A percentile compares a stretch with the other conserved stretches of the same genome.
phyloP scores from a whole-genome alignment of 2,888 invertebrate genomes.

The Pyrochroa serraticornis region DNA sequence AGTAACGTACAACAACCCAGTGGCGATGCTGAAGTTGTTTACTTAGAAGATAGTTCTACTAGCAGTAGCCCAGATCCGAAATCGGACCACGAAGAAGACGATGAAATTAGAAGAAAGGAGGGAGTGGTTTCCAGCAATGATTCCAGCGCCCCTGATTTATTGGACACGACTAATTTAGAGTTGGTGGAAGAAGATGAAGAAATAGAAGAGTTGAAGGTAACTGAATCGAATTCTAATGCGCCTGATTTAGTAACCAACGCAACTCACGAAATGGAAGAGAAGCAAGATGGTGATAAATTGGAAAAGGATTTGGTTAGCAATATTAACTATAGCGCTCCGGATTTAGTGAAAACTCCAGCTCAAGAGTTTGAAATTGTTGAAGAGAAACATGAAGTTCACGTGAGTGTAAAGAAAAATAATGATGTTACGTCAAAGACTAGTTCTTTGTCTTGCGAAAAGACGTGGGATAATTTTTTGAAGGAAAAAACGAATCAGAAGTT shows the following conservation, averaged over 20 bases:
- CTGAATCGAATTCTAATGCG: constrained; percentile 2
- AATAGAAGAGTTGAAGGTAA: not conserved
- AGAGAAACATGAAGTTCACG: not conserved
- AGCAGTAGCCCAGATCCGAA: constrained; percentile 62
- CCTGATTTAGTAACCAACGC: not conserved
- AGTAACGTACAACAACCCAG: constrained; percentile 46
- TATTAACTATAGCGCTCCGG: constrained; percentile 5
- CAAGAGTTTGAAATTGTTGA: not conserved
- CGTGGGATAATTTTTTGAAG: not conserved
- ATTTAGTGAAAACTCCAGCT: constrained; percentile 1
- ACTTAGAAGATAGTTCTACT: constrained; percentile 70
- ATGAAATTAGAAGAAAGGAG: constrained; percentile 57
- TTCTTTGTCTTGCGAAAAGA: not conserved
- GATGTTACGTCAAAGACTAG: not conserved
- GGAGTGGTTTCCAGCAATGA: constrained; percentile 1
- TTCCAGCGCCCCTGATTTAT: constrained; percentile 13
- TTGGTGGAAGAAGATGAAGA: constrained; percentile 5
- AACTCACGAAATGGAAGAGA: constrained; percentile 42
- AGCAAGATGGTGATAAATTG: constrained; percentile 58
- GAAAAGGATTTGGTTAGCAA: constrained; percentile 11
- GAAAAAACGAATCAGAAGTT: not conserved
- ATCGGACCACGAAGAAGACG: constrained; percentile 54
- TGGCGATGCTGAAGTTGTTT: constrained; percentile 70
- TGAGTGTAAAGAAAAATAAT: constrained; percentile 8
- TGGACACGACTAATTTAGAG: not conserved